Evolutionary conservation across 2,113 vertebrate species (phyloP).

Genomic region (Podilymbus podiceps): DNA sequence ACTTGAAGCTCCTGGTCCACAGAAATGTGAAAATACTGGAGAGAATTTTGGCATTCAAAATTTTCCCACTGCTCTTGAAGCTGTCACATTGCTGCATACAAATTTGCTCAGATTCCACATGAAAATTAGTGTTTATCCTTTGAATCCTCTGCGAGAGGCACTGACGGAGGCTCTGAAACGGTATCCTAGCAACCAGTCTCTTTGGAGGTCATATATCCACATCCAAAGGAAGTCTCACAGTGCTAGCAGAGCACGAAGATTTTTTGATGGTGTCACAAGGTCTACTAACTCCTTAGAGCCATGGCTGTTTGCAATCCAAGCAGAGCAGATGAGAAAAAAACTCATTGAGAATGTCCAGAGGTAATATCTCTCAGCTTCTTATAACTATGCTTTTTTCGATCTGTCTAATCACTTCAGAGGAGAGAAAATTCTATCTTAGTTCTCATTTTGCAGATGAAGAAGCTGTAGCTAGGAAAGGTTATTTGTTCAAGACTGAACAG

Average conservation of each 20-base stretch:
- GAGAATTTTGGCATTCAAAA: background rate
- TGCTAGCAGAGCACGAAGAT: constrained; percentile 84
- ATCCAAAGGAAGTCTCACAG: constrained; percentile 85
- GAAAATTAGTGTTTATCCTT: constrained; percentile 77
- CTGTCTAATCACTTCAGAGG: background rate
- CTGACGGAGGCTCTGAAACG: constrained; percentile 77
- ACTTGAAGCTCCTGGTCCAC: constrained; percentile 45
- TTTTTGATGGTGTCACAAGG: constrained; percentile 82
- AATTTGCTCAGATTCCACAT: constrained; percentile 83
- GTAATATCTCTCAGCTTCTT: constrained; percentile 60
- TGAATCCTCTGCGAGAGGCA: constrained; percentile 79
- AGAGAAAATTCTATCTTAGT: background rate
- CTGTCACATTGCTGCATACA: constrained; percentile 79
- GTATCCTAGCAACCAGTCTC: constrained; percentile 78
- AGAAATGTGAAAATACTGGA: background rate
- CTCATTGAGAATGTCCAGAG: constrained; percentile 84
- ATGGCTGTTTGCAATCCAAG: constrained; percentile 87
- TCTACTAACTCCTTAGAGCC: constrained; percentile 78
- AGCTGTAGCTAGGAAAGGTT: background rate
- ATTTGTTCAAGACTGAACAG: background rate
- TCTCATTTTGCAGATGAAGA: background rate
- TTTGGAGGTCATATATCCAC: constrained; percentile 88
- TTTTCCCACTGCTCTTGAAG: constrained; percentile 71
- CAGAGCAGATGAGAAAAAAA: constrained; percentile 88
- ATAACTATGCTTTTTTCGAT: background rate